Evolutionary conservation across 2,113 vertebrate species (phyloP).

Genomic region (Lontra canadensis): DNA sequence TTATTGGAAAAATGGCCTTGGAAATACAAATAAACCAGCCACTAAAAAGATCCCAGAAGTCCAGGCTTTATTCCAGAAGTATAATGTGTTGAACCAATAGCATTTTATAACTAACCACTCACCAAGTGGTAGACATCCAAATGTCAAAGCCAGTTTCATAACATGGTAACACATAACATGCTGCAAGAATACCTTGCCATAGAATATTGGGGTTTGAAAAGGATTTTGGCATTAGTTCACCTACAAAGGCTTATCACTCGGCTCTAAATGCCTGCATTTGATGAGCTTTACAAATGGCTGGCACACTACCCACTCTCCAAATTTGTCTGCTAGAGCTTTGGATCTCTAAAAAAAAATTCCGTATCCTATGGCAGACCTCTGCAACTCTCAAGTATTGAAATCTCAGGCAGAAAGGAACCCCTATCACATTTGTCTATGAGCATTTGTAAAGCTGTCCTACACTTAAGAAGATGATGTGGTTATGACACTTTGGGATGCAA

Average conservation of each 20-base stretch:
- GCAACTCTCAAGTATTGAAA: not conserved
- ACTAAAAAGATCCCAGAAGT: slow-evolving; percentile 84
- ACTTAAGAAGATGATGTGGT: not conserved
- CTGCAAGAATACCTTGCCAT: slow-evolving; percentile 18
- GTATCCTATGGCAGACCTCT: not conserved
- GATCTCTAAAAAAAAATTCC: slow-evolving; percentile 41
- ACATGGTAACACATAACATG: slow-evolving; percentile 59
- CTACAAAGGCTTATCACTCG: slow-evolving; percentile 1
- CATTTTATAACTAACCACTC: slow-evolving; percentile 82
- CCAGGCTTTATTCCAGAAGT: slow-evolving; percentile 82
- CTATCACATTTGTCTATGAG: not conserved
- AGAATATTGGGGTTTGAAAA: not conserved
- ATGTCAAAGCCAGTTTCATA: slow-evolving; percentile 82
- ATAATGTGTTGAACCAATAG: slow-evolving; percentile 83
- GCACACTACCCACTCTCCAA: slow-evolving; percentile 7
- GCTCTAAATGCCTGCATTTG: not conserved
- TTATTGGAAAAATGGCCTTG: slow-evolving; percentile 85
- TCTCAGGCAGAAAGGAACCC: not conserved
- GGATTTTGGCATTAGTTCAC: slow-evolving; percentile 33
- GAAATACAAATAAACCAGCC: slow-evolving; percentile 86
- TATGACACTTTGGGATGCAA: not conserved
- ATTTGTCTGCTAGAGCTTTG: not conserved
- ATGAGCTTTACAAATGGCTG: slow-evolving; percentile 27
- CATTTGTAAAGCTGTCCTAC: not conserved
- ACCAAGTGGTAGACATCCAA: slow-evolving; percentile 78